Base-by-base conservation (phyloP, 2,888 invertebrate species). In the Drosophila mulleri region DNA sequence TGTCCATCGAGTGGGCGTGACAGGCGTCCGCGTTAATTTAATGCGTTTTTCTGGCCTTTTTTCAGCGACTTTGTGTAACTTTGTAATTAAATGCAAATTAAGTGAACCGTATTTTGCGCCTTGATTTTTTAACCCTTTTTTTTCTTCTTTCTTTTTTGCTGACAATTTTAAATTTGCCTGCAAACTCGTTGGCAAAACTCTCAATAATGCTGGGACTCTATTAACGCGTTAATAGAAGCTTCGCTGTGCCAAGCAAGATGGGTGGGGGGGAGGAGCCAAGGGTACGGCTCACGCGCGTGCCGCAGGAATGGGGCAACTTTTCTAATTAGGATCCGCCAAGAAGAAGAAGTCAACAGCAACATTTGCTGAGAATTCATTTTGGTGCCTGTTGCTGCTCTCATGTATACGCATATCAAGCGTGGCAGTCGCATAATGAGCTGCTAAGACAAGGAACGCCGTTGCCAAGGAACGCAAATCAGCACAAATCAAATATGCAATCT, bases 41-140 rank as follows among this genome's bases (percentile, higher is more conserved):
- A 56, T 59, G 29, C 59, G 45, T 39, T 50, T 61, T 48, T 14
- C 59, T 47, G 48, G 16, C 26, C 44, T 64, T 58, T 58, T 56
- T 70, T 69, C 37, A 16, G 44, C 14, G 26, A 67, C 44, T 59
- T 80, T 72, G 71, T 69, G 41, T 54, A 84, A 84, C 71, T 83
- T 88, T 88, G 71, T 88, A 86, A 86, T 83, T 83, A 86, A 88
- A 86, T 88, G 85, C 82, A 88, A 86, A 88, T 86, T 88, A 88
- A 82, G 78, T 75, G 75, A 81, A 70, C 80, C 81, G 76, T 75
- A 83, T 78, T 79, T 80, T 65, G 72, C 78, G 81, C 78, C 70
- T 81, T 82, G 72, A 71, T 72, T 78, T 75, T 74, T 66, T 67
- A 67, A 65, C 67, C 72, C 67, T 71, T 80, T 73, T 64, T 73